These are phyloP conservation scores for Ianthella basta DNA, from an alignment of 37 sponge, comb jelly and placozoan species.

Conservation along the genomic window DNA sequence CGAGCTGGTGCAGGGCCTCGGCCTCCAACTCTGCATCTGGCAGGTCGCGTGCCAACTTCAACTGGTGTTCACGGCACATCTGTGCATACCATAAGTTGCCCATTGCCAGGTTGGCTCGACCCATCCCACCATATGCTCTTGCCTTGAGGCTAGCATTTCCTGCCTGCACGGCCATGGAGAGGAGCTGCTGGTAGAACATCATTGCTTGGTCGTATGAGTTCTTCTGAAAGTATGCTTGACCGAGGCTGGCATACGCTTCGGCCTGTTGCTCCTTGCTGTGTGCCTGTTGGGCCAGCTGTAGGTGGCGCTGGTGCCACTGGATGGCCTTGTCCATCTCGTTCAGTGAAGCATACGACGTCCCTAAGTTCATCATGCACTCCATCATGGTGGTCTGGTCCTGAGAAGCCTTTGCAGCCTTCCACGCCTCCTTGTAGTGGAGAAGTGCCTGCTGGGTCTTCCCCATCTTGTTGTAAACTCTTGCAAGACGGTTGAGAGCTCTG, in stretches of 20 bases:
- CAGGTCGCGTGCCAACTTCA: constrained; percentile 71
- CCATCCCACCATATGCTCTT: constrained; percentile 92
- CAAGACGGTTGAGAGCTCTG: constrained; percentile 77
- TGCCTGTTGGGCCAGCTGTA: constrained; percentile 76
- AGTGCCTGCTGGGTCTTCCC: constrained; percentile 64
- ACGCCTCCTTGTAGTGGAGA: constrained; percentile 78
- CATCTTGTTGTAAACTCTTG: constrained; percentile 65
- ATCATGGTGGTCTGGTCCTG: constrained; percentile 51
- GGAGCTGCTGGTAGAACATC: constrained; percentile 86
- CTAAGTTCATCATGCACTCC: constrained; percentile 50
- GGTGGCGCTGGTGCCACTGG: constrained; percentile 78
- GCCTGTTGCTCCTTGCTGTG: constrained; percentile 81
- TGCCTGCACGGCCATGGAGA: constrained; percentile 80
- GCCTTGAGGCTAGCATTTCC: constrained; percentile 78
- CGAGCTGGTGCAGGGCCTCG: constrained; percentile 69
- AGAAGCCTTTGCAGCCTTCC: constrained; percentile 55
- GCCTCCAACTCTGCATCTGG: constrained; percentile 61
- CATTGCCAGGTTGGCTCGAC: constrained; percentile 82
- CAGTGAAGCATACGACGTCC: constrained; percentile 25
- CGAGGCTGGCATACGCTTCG: constrained; percentile 78
- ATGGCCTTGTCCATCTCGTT: constrained; percentile 81
- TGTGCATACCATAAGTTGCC: constrained; percentile 80
- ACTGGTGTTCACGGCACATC: constrained; percentile 88
- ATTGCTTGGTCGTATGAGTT: constrained; percentile 78
- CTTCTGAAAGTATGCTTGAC: constrained; percentile 60